Evolutionary conservation across 1,140 invertebrate genomes (phyloP).

Genomic region (Steinernema feltiae): DNA sequence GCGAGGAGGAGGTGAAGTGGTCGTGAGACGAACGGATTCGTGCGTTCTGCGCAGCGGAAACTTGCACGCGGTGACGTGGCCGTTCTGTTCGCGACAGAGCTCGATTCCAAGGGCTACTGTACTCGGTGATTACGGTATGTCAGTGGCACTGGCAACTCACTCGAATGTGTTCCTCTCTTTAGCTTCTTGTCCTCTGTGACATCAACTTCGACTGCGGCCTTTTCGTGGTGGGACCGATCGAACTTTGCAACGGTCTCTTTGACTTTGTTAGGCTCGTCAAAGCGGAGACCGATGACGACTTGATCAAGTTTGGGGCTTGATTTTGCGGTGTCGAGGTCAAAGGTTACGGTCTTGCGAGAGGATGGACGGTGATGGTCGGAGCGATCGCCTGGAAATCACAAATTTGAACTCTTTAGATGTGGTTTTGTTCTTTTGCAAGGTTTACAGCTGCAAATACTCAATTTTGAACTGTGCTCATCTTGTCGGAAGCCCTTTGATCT

Average conservation of each 20-base stretch:
- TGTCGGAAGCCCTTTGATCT: too few relatives aligned
- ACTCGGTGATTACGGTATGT: neutral
- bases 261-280: neutral
- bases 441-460: too few relatives aligned
- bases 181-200: constrained; percentile 1
- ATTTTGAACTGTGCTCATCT: too few relatives aligned
- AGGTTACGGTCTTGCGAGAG: neutral
- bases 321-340: constrained; percentile 1
- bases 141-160: neutral
- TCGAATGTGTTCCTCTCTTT: neutral
- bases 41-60: constrained; percentile 8
- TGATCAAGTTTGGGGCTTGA: neutral
- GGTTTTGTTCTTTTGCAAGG: too few relatives aligned
- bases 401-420: neutral
- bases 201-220: too few relatives aligned
- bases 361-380: neutral
- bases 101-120: constrained; percentile 27
- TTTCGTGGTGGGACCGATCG: too few relatives aligned
- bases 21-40: neutral
- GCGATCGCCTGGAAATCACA: neutral
- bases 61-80: constrained; percentile 28
- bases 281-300: neutral
- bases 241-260: neutral
- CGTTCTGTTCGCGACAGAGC: constrained; percentile 31
- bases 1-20: neutral